Conservation (phyloP, 2,113 vertebrate genomes). For the Centrocercus urophasianus region DNA sequence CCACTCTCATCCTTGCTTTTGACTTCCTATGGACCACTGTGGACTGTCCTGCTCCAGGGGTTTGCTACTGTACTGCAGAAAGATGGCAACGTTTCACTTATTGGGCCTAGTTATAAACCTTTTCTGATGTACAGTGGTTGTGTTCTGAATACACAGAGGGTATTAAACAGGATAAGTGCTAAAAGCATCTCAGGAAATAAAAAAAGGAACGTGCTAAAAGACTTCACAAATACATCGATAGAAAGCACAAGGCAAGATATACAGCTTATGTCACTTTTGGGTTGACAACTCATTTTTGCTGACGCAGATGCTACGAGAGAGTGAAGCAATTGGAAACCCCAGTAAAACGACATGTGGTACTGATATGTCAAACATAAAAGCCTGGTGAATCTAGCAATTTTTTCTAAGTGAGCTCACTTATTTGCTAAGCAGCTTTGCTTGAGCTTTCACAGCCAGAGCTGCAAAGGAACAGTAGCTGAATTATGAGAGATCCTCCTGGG, state of each 20-base stretch:
- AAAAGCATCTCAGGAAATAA: not conserved
- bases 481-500: constrained; percentile 65
- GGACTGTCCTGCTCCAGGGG: not conserved
- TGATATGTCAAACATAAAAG: constrained; percentile 47
- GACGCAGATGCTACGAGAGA: not conserved
- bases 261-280: not conserved
- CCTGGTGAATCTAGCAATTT: not conserved
- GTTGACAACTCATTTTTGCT: not conserved
- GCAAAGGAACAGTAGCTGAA: constrained; percentile 42
- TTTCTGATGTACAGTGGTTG: not conserved
- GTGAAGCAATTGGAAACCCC: not conserved
- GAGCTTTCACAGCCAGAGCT: constrained; percentile 45
- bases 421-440: constrained; percentile 70
- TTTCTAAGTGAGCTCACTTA: constrained; percentile 32
- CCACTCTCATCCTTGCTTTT: not conserved
- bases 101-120: not conserved
- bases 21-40: not conserved
- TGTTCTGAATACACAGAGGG: not conserved
- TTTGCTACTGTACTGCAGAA: fast-evolving
- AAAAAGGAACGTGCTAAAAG: not conserved
- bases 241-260: constrained; percentile 4
- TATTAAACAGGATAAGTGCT: not conserved
- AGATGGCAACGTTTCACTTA: not conserved
- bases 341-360: not conserved
- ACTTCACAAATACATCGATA: not conserved